These are phyloP conservation scores for Nomada flava DNA, from an alignment of 2,888 invertebrate species.

Conservation along the genomic window DNA sequence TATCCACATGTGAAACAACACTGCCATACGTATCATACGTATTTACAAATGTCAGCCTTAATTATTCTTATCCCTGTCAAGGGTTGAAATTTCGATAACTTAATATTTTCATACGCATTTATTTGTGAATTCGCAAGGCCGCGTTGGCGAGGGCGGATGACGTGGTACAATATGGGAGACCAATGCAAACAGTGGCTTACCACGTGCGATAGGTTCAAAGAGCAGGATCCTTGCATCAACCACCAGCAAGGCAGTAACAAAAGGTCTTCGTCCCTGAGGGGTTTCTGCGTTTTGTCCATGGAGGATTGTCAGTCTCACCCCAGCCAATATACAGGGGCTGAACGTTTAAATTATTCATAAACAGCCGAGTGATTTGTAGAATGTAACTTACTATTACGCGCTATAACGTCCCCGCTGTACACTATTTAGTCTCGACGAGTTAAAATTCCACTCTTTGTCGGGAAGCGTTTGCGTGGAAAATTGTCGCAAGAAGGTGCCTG, in stretches of 20 bases:
- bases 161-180: constrained; percentile 46
- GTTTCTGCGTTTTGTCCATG: constrained; percentile 70
- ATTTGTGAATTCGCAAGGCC: constrained; percentile 42
- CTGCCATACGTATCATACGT: too few relatives aligned
- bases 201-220: constrained; percentile 67
- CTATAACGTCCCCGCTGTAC: constrained; percentile 47
- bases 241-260: constrained; percentile 68
- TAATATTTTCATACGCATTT: constrained; percentile 21
- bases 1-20: too few relatives aligned
- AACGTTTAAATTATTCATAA: constrained; percentile 78
- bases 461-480: not conserved
- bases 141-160: not conserved
- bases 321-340: constrained; percentile 61
- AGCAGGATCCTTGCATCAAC: constrained; percentile 63
- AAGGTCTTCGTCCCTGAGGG: constrained; percentile 68
- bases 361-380: constrained; percentile 77
- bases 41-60: not conserved
- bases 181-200: constrained; percentile 68
- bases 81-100: not conserved
- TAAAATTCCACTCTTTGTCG: not conserved
- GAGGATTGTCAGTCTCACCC: constrained; percentile 70
- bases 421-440: constrained; percentile 39
- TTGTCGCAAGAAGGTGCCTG: not conserved
- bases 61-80: not conserved
- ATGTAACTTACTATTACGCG: constrained; percentile 69